phyloP scores from a whole-genome alignment of 1,140 invertebrate species.

The Drosophila parvula region DNA sequence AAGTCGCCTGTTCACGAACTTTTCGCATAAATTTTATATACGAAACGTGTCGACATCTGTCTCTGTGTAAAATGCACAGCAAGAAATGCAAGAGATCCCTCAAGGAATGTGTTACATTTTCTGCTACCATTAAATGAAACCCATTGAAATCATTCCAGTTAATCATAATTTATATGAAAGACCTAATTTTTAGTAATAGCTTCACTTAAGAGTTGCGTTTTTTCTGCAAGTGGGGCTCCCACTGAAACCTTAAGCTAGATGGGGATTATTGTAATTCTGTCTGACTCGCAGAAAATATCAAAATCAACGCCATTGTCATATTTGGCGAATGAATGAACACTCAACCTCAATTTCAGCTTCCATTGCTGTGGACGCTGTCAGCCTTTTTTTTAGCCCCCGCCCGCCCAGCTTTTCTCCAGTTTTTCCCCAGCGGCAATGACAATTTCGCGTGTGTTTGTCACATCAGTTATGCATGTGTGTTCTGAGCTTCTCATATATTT shows the following conservation, averaged over 20 bases:
- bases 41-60: constrained; percentile 40
- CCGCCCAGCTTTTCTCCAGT: constrained; percentile 5
- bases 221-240: constrained; percentile 23
- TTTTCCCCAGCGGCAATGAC: constrained; percentile 63
- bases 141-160: too few species aligned
- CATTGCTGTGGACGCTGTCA: constrained; percentile 47
- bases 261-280: constrained; percentile 55
- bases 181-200: background rate
- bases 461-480: constrained; percentile 74
- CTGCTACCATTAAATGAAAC: background rate
- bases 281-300: constrained; percentile 60
- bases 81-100: background rate
- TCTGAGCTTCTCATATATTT: constrained; percentile 52
- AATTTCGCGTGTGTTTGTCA: constrained; percentile 81
- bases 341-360: constrained; percentile 72
- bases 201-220: background rate
- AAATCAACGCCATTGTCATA: constrained; percentile 77
- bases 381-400: constrained; percentile 23
- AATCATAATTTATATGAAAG: background rate
- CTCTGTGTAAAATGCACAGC: constrained; percentile 20
- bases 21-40: constrained; percentile 70
- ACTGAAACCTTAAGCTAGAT: constrained; percentile 60
- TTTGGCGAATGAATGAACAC: constrained; percentile 72
- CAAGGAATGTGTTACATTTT: background rate
- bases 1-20: constrained; percentile 49